Conservation (phyloP, 2,797 vertebrate species). For the Enteromius anoplus region DNA sequence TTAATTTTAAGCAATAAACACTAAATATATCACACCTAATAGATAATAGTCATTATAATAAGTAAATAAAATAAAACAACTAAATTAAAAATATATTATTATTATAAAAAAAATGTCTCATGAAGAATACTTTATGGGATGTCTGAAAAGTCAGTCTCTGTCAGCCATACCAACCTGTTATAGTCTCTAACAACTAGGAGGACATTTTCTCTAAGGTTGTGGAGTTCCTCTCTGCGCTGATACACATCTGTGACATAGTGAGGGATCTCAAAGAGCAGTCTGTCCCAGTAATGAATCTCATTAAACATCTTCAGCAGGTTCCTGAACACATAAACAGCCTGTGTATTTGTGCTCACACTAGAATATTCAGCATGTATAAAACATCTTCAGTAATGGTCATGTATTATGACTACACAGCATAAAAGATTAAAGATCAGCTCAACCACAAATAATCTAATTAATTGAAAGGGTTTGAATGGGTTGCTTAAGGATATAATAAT, state of each 20-base stretch:
- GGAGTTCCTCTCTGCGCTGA: slow-evolving; percentile 80
- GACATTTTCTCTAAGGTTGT: slow-evolving; percentile 77
- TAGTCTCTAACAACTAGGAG: slow-evolving; percentile 82
- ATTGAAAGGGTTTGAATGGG: slow-evolving; percentile 5
- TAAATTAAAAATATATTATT: not conserved
- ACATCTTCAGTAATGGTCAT: not conserved
- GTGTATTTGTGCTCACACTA: slow-evolving; percentile 17
- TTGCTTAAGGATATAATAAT: not conserved
- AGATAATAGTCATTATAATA: not conserved
- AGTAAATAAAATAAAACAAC: too few species aligned
- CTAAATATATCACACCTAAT: not conserved
- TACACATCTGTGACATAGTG: slow-evolving; percentile 77
- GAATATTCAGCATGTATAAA: not conserved
- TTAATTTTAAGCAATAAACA: not conserved
- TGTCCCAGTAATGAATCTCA: slow-evolving; percentile 88
- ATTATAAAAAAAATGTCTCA: not conserved
- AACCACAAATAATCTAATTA: not conserved
- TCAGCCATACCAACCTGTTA: slow-evolving; percentile 78
- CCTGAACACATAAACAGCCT: slow-evolving; percentile 65
- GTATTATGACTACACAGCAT: not conserved
- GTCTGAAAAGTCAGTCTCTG: not conserved
- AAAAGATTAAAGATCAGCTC: not conserved
- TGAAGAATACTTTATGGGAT: too few species aligned
- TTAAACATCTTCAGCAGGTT: slow-evolving; percentile 78
- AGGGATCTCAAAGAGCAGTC: slow-evolving; percentile 81